Percentiles rank a stretch among this genome's conserved stretches.
Conservation (phyloP, 1,140 invertebrate genomes). For the Zaprionus vittiger region DNA sequence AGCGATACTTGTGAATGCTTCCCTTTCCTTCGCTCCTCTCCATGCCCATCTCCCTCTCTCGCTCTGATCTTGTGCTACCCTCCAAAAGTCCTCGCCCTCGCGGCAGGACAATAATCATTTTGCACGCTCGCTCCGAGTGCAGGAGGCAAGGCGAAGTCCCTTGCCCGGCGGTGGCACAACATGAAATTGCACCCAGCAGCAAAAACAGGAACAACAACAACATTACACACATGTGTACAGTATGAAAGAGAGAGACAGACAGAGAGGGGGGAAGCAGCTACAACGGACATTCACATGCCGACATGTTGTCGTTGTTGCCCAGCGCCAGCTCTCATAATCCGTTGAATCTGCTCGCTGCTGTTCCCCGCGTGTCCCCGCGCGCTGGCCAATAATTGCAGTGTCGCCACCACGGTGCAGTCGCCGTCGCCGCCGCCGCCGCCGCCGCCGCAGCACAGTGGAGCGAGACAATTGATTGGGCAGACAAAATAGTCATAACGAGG, state of each 20-base stretch:
- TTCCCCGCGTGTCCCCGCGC: slow-evolving; percentile 44
- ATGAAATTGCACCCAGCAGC: slow-evolving; percentile 66
- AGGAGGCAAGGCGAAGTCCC: slow-evolving; percentile 11
- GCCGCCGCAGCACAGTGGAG: slow-evolving; percentile 41
- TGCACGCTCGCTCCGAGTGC: slow-evolving; percentile 44
- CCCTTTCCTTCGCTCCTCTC: slow-evolving; percentile 21
- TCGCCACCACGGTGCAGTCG: slow-evolving; percentile 29
- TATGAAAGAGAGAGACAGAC: not conserved
- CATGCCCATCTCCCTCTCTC: slow-evolving; percentile 16
- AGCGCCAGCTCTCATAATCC: slow-evolving; percentile 74
- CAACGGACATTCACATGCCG: slow-evolving; percentile 52
- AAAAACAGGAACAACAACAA: slow-evolving; percentile 36
- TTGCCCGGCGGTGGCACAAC: slow-evolving; percentile 65
- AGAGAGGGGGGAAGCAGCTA: not conserved
- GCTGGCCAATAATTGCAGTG: slow-evolving; percentile 66
- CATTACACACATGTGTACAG: slow-evolving; percentile 30
- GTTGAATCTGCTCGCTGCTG: slow-evolving; percentile 48
- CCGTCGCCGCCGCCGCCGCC: not conserved
- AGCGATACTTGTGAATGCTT: slow-evolving; percentile 32
- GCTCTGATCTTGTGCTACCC: not conserved
- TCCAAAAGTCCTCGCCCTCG: slow-evolving; percentile 17
- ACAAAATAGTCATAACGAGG: not conserved
- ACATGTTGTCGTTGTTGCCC: slow-evolving; percentile 46
- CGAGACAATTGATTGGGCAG: not conserved
- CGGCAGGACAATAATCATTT: slow-evolving; percentile 69